phyloP scores from a whole-genome alignment of 2,888 invertebrate species.

The Eueremaeus valkanovi region DNA sequence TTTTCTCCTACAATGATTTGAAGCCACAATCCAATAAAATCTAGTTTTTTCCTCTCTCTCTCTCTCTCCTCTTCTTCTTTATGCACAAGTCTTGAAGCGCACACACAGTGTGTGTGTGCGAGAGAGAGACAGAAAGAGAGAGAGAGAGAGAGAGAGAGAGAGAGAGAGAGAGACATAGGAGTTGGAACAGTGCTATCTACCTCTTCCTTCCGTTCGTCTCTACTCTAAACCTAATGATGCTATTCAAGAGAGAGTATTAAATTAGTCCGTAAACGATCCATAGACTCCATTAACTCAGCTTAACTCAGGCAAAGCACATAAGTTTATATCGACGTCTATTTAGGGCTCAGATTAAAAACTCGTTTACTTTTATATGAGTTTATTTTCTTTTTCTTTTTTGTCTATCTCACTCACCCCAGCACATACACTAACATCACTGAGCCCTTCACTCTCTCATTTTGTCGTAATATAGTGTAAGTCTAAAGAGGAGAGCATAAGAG shows the following conservation, averaged over 20 bases:
- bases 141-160: not conserved
- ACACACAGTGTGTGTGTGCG: not conserved
- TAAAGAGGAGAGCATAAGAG: slow-evolving; percentile 22
- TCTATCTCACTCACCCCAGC: not conserved
- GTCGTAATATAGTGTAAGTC: slow-evolving; percentile 22
- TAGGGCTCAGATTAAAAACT: slow-evolving; percentile 34
- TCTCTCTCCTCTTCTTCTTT: not conserved
- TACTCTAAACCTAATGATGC: slow-evolving; percentile 31
- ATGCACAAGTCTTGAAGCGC: slow-evolving; percentile 16
- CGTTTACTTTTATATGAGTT: slow-evolving; percentile 36
- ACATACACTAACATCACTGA: not conserved
- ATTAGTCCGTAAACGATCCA: slow-evolving; percentile 35
- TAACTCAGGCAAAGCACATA: slow-evolving; percentile 36
- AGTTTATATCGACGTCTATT: slow-evolving; percentile 36
- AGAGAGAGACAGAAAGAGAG: too few relatives aligned
- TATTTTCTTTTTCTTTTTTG: slow-evolving; percentile 26
- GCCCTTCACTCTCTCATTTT: not conserved
- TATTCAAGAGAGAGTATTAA: slow-evolving; percentile 34
- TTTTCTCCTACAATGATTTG: slow-evolving; percentile 33
- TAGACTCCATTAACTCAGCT: slow-evolving; percentile 32
- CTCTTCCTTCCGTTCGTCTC: slow-evolving; percentile 29
- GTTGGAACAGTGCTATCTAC: slow-evolving; percentile 5
- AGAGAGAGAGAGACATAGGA: not conserved
- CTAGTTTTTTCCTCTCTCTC: not conserved
- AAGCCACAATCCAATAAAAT: slow-evolving; percentile 35